A percentile compares a stretch with the other conserved stretches of the same genome.
These are phyloP conservation scores for Tachysurus vachellii DNA, from an alignment of 2,113 vertebrate genomes.

Conservation along the genomic window DNA sequence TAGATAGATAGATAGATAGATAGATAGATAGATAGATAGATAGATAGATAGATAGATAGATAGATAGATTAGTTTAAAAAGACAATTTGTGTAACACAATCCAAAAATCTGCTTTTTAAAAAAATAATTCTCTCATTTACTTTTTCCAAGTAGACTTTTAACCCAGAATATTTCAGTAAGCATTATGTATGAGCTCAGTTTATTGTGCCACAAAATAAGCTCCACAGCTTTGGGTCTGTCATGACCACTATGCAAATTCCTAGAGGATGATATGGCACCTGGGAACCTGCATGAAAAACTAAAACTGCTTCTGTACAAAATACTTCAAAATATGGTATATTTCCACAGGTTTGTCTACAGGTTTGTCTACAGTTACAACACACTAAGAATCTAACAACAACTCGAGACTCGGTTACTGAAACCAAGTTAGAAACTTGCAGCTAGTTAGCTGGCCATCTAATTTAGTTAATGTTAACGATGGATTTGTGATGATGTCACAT, in stretches of 20 bases:
- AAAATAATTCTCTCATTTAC: neutral
- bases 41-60: neutral
- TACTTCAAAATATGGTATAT: neutral
- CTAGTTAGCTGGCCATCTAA: neutral
- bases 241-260: constrained; percentile 1
- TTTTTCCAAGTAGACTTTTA: neutral
- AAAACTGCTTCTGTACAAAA: neutral
- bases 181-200: neutral
- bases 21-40: neutral
- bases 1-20: neutral
- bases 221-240: neutral
- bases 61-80: neutral
- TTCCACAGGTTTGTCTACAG: neutral
- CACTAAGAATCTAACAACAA: neutral
- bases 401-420: neutral
- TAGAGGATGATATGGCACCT: neutral
- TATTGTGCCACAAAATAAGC: neutral
- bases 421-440: neutral
- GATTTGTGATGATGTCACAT: too few relatives aligned
- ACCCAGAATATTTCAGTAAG: neutral
- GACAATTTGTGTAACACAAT: neutral
- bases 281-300: neutral
- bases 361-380: neutral
- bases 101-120: neutral
- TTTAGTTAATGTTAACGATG: neutral